phyloP scores from a whole-genome alignment of 2,113 vertebrate species.

The Coreoperca whiteheadi region DNA sequence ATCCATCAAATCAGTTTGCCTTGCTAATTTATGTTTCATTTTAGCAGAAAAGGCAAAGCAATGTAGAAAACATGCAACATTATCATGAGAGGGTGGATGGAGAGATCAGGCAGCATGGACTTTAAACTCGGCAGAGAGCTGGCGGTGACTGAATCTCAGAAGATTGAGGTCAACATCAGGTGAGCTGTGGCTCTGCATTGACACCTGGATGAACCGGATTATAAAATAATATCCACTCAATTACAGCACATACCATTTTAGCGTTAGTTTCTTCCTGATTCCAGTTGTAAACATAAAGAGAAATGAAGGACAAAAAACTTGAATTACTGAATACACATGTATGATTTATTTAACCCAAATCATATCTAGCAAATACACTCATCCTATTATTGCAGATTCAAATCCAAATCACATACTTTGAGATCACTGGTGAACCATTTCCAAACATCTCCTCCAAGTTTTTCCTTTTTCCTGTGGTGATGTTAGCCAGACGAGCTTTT shows the following conservation, averaged over 20 bases:
- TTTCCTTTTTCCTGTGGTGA: not conserved
- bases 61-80: not conserved
- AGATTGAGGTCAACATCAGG: conserved; percentile 1
- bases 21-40: not conserved
- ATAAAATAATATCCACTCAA: not conserved
- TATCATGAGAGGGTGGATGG: not conserved
- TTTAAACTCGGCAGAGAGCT: not conserved
- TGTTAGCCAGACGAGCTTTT: conserved; percentile 2
- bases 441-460: conserved; percentile 5
- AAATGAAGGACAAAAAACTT: not conserved
- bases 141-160: not conserved
- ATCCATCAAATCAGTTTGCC: not conserved
- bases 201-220: not conserved
- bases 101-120: not conserved
- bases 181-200: not conserved
- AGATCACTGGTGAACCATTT: not conserved
- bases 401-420: not conserved
- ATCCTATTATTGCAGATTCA: not conserved
- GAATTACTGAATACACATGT: not conserved
- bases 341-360: not conserved
- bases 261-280: not conserved
- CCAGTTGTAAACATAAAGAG: not conserved
- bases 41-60: not conserved
- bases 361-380: not conserved
- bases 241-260: not conserved